Evolutionary conservation across 2,797 vertebrate genomes (phyloP), one percentile per base, ranked within the genome.

Genomic region (Picus viridis): DNA sequence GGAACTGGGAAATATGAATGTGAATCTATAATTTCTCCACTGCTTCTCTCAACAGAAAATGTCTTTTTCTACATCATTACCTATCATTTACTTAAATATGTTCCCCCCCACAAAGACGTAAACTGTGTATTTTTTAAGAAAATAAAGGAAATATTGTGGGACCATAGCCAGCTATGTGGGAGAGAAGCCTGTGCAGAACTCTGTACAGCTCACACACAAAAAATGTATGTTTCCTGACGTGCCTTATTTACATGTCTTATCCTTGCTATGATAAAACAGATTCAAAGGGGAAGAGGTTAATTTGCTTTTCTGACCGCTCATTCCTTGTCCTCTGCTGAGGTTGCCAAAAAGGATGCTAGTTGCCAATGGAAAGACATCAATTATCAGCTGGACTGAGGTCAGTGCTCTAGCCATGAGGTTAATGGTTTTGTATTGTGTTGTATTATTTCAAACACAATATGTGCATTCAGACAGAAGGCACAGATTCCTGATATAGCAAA

Each of bases 331-430:
- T 88, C 67, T 83, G 79, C 86, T 81, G 68, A 91, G 73, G 77
- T 7, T 94, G 92, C 89, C 96, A 96, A 89, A 83, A 51, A 93
- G 88, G 90, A 94, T 94, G 92, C 84, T 89, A 61, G 84, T 10
- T 95, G 87, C 91, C 93, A 86, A 94, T 94, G 92, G 90, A 95
- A 95, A 96, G 93, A 81, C 94, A 96, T 96, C 70, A 91, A 96
- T 96, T 95, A 92, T 94, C 78, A 92, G 68, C 80, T 82, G 79
- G 49, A 71, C 89, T 26, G 61, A 89, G 96, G 92, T 96, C 89
- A 94, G 18, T 81, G 71, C 41, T 92, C 84, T 95, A 91, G 81
- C 57, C 47, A 4, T 57, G 79, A 94, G 89, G 88, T 95, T 94
- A 96, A 97, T 94, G 88, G 58, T 23, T 95, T 92, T 89, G 88